Percentiles rank a stretch among this genome's conserved stretches.
Evolutionary conservation across 2,888 invertebrate genomes (phyloP).

Genomic region (Cantharis lateralis): DNA sequence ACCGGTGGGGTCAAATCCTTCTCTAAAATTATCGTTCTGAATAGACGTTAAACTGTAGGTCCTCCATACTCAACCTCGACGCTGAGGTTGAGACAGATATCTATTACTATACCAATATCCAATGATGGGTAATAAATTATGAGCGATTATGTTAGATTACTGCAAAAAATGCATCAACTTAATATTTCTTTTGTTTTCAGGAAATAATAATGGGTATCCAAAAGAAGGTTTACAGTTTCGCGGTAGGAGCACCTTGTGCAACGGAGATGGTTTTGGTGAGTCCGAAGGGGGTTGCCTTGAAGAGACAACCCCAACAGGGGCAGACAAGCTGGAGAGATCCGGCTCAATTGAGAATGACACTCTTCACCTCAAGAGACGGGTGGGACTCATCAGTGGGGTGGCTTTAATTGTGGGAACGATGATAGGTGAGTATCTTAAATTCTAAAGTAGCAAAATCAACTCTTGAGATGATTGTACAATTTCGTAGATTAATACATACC

Average conservation of each 20-base stretch:
- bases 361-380: conserved; percentile 99
- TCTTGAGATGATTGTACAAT: neutral
- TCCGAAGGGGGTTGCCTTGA: conserved; percentile 53
- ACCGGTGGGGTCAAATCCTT: no score
- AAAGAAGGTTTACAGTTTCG: conserved; percentile 56
- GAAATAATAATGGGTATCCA: conserved; percentile 56
- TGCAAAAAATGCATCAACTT: neutral
- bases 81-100: no score
- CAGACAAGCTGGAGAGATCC: conserved; percentile 76
- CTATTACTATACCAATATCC: no score
- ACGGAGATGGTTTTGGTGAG: conserved; percentile 58
- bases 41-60: no score
- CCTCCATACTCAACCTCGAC: no score
- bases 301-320: conserved; percentile 64
- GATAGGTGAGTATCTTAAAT: conserved; percentile 73
- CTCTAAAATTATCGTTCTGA: no score
- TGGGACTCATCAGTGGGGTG: conserved; percentile 98
- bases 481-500: neutral
- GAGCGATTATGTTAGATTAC: no score
- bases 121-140: no score
- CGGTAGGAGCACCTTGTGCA: conserved; percentile 46
- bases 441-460: neutral
- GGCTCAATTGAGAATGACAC: conserved; percentile 93
- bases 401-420: conserved; percentile 98
- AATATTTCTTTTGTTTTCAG: conserved; percentile 35